Conservation (phyloP, 2,113 vertebrate genomes). For the Sigmodon hispidus region DNA sequence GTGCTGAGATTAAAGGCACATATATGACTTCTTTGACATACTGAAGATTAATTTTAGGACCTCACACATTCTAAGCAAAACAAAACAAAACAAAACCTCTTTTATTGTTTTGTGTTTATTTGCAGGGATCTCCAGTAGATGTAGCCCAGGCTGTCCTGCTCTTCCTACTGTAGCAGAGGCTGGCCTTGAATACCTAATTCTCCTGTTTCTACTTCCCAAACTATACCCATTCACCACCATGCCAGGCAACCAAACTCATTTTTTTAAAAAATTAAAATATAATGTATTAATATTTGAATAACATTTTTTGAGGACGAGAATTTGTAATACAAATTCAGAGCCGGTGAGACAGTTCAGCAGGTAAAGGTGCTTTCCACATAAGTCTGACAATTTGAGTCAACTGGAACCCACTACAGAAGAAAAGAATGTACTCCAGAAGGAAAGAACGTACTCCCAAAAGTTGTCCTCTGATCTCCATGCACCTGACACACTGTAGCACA, state of each 20-base stretch:
- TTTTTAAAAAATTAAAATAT: not conserved
- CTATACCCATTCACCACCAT: not conserved
- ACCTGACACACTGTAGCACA: too few species aligned
- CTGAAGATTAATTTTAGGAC: too few species aligned
- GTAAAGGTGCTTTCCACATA: not conserved
- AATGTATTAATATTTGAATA: not conserved
- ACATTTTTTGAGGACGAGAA: not conserved
- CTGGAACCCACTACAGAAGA: not conserved
- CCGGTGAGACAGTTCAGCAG: not conserved
- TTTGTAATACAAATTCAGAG: not conserved
- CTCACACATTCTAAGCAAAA: too few species aligned
- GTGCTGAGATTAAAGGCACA: too few species aligned
- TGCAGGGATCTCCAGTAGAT: not conserved
- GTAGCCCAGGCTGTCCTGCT: not conserved
- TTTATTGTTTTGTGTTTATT: not conserved
- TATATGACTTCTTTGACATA: too few species aligned
- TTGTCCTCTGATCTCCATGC: not conserved
- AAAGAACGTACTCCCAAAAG: not conserved
- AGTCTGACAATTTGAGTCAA: not conserved
- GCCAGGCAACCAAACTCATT: not conserved
- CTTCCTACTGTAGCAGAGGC: not conserved
- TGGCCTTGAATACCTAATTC: not conserved
- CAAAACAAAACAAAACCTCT: not conserved
- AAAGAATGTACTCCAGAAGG: not conserved
- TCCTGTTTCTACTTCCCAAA: not conserved